Base-by-base conservation (phyloP, 2,113 vertebrate genomes). In the Polypterus senegalus region DNA sequence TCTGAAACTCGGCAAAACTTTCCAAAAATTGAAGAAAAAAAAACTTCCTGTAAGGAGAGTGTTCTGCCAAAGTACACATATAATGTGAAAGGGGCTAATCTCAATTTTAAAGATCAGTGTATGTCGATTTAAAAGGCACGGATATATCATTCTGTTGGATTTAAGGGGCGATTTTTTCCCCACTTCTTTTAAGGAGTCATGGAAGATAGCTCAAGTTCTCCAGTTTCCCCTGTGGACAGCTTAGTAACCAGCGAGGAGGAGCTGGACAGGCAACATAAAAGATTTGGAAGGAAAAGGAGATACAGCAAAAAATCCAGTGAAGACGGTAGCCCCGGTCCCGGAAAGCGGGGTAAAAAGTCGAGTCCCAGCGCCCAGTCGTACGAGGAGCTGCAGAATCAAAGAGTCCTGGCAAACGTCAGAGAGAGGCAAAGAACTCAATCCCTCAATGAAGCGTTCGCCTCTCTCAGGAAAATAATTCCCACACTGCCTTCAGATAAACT, bases 21-120 rank as follows among this genome's bases (percentile, higher is more conserved):
- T 92, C 91, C 81, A 85, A 83, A 87, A 84, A 86, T 81, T 86
- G 87, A 91, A 86, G 87, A 84, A 82, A 86, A 80, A 86, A 91
- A 91, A 90, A 89, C 82, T 88, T 91, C 83, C 82, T 89, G 75
- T 63, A 60, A 63, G 70, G 74, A 72, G 63, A 73, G 76, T 74
- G 66, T 66, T 43, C 71, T 77, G 79, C 75, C 78, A 76, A 66
- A 49, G 57, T 59, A 47, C 62, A 60, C 54, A 61, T 56, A 4
- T 9, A 43, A 3, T 51, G 27, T 27, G 2, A 27, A 27, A 27
- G 27, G 27, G 27, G 27, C 27, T 27, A 27, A 27, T 27, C 27
- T 27, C 27, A 27, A 27, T 27, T 27, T 27, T 27, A 27, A 27
- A 27, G 27, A 27, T 27, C 27, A 27, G 27, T 27, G 27, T 27